Evolutionary conservation across 30 jellyfish, hydroid and myxozoan genomes (phyloP), one percentile per base, ranked within the genome.

Genomic region (Catostylus mosaicus): DNA sequence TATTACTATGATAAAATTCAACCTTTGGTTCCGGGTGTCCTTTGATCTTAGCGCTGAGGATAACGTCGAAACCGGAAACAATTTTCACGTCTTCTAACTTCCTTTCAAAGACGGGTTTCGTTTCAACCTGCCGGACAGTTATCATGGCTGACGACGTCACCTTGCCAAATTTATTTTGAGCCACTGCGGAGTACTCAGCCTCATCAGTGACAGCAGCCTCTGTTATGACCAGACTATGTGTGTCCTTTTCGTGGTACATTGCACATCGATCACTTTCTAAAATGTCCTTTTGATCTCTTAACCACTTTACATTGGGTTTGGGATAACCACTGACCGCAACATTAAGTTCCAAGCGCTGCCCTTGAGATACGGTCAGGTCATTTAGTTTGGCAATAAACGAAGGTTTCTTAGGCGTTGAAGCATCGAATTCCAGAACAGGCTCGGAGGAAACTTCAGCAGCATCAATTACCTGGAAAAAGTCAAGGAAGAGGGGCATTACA

Each of bases 11-110:
- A 47, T 68, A 89, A 71, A 89, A 95, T 36, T 78, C 95, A n/a
- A 95, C 91, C 12, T 76, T 83, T 9, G 99, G 96, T 57, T 84
- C 76, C 32, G 97, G 99, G 54, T 33, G 64, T 6, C 97, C 99
- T 18, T 54, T 68, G n/a, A 95, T 35, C 10, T 59, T 73, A 0
- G 90, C 97, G 52, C 90, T 89, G 33, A 95, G 31, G 24, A 30
- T 27, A 2, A 71, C 75, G 37, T 64, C 77, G 19, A 67, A 86
- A 1, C 99, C 97, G 61, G 77, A 95, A 24, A 84, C 91, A 51
- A 77, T 78, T 18, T 69, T 65, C 18, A 54, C 64, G 46, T 95
- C 97, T 38, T 81, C 77, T 0, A 89, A 86, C 63, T 72, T 74
- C 62, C 48, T 67, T 23, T 33, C 67, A 75, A 94, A 95, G 29